Evolutionary conservation across 1,140 invertebrate species (phyloP).

Genomic region (Spodoptera frugiperda): DNA sequence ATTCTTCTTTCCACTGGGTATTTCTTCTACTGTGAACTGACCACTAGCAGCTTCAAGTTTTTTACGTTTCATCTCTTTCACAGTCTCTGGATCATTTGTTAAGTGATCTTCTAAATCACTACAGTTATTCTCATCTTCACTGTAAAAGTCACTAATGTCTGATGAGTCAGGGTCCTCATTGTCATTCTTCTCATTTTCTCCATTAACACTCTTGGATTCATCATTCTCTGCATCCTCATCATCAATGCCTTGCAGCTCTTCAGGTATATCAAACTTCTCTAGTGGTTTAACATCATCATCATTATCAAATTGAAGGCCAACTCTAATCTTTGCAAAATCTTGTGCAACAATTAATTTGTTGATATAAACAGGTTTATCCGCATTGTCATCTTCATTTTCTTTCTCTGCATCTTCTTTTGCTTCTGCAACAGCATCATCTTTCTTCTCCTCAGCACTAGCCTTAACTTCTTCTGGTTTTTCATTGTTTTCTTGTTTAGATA

Average conservation of each 20-base stretch:
- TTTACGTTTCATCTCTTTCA: constrained; percentile 74
- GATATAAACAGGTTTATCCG: constrained; percentile 69
- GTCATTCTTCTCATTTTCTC: constrained; percentile 77
- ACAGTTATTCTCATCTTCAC: constrained; percentile 86
- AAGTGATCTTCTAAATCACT: constrained; percentile 84
- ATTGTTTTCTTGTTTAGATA: constrained; percentile 71
- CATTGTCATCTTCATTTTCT: constrained; percentile 56
- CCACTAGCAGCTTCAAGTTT: constrained; percentile 87
- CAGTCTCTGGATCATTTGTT: constrained; percentile 83
- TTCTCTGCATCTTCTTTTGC: constrained; percentile 50
- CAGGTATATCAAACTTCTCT: constrained; percentile 86
- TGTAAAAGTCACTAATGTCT: constrained; percentile 88
- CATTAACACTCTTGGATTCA: constrained; percentile 68
- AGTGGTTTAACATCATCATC: constrained; percentile 89
- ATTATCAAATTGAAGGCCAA: constrained; percentile 90
- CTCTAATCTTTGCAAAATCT: constrained; percentile 93
- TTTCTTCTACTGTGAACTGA: constrained; percentile 87
- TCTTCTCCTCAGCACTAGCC: constrained; percentile 43
- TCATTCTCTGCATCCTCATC: constrained; percentile 70
- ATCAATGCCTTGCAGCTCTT: constrained; percentile 84
- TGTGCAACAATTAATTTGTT: constrained; percentile 88
- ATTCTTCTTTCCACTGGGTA: constrained; percentile 67
- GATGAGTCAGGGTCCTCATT: constrained; percentile 85
- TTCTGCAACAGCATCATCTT: constrained; percentile 24
- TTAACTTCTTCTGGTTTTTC: constrained; percentile 51